These are phyloP conservation scores for Leptinotarsa texana DNA, from an alignment of 1,140 invertebrate genomes.

Conservation along the genomic window DNA sequence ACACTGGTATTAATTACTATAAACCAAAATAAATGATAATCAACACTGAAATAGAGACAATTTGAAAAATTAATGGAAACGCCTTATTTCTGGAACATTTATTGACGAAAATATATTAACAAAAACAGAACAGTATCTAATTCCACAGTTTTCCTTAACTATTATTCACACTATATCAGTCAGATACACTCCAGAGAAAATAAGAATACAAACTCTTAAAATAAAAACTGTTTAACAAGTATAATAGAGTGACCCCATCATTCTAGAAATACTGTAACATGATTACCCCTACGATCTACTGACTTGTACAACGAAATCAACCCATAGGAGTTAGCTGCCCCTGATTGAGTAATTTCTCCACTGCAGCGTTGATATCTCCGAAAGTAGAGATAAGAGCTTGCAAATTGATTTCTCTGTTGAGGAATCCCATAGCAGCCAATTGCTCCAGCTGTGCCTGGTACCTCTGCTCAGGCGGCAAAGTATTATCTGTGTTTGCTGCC, in stretches of 20 bases:
- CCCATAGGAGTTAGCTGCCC: constrained; percentile 76
- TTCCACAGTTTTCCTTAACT: not conserved
- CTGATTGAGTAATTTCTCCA: constrained; percentile 85
- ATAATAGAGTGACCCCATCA: too few relatives aligned
- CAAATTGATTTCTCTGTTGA: constrained; percentile 96
- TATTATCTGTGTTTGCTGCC: constrained; percentile 61
- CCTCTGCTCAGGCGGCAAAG: constrained; percentile 90
- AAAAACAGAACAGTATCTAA: not conserved
- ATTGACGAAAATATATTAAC: constrained; percentile 1
- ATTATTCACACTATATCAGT: not conserved
- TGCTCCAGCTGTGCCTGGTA: constrained; percentile 96
- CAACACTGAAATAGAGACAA: too few relatives aligned
- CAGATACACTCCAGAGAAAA: not conserved
- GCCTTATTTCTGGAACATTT: not conserved
- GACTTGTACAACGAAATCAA: not conserved
- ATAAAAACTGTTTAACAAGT: too few relatives aligned
- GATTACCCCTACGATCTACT: too few relatives aligned
- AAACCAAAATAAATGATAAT: too few relatives aligned
- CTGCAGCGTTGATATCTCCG: constrained; percentile 96
- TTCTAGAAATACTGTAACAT: too few relatives aligned
- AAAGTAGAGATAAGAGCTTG: constrained; percentile 95
- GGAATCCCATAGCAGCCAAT: constrained; percentile 95
- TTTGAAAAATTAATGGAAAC: too few relatives aligned
- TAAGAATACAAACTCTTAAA: too few relatives aligned
- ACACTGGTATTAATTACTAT: too few relatives aligned